Conservation (phyloP, 2,888 invertebrate species). For the Ferdinandea cuprea region DNA sequence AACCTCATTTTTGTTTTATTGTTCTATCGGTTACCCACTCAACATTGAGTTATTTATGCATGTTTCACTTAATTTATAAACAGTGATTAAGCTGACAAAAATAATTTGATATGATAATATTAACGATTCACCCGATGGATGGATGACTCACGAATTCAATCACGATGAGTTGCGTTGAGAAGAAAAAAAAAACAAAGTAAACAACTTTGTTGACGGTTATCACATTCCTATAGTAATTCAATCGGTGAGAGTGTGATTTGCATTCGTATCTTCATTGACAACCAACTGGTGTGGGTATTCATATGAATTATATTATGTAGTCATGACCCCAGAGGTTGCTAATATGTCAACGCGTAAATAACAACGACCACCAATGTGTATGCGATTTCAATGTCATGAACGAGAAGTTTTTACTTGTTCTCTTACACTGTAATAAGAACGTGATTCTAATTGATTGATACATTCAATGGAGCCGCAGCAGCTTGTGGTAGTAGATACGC, state of each 20-base stretch:
- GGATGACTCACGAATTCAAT: constrained; percentile 44
- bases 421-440: constrained; percentile 49
- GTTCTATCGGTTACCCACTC: not conserved
- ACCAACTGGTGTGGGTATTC: not conserved
- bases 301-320: constrained; percentile 11
- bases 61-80: not conserved
- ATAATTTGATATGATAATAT: constrained; percentile 9
- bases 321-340: constrained; percentile 39
- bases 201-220: constrained; percentile 35
- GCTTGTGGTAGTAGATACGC: not conserved
- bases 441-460: constrained; percentile 68
- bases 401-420: constrained; percentile 21
- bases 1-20: no score
- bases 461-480: constrained; percentile 56
- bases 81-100: constrained; percentile 6
- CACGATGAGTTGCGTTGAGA: constrained; percentile 31
- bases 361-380: constrained; percentile 34
- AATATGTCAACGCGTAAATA: constrained; percentile 47
- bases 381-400: constrained; percentile 68
- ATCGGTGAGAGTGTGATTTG: constrained; percentile 41
- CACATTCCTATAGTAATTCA: constrained; percentile 14
- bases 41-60: no score
- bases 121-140: not conserved
- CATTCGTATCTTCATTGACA: constrained; percentile 47
- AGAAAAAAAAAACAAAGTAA: constrained; percentile 21